Evolutionary conservation across 2,888 invertebrate species (phyloP), one percentile per base, ranked within the genome.

Genomic region (Sminthurinus aureus): DNA sequence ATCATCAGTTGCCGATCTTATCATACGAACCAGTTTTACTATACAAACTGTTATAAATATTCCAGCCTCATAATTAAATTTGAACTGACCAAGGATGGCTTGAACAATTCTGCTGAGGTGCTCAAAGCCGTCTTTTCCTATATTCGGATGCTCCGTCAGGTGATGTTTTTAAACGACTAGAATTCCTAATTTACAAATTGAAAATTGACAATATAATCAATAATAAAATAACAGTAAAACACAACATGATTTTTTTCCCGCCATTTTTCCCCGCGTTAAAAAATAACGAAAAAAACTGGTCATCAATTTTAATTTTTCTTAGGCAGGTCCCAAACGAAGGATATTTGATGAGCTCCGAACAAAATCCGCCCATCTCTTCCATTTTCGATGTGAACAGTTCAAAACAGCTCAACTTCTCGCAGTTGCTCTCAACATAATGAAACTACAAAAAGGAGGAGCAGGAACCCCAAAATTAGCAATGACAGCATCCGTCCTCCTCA

Each of bases 261-360:
- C n/a, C n/a, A n/a, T n/a, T n/a, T n/a, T n/a, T n/a, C n/a, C n/a
- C n/a, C n/a, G n/a, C n/a, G n/a, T n/a, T n/a, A n/a, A n/a, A n/a
- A n/a, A n/a, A n/a, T n/a, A 38, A 38, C 3, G 6, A 38, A 38
- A 38, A 38, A 38, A 38, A 38, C 38, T 4, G 38, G 38, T 38
- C 38, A 38, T 38, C 38, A 38, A 38, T 38, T 38, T 38, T 4
- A 38, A 38, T 38, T 38, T 38, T 38, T 38, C 38, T 38, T 64
- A 38, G 0, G 69, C 81, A 1, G 79, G 75, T 13, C 85, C 85
- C 0, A 83, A 79, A n/a, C 64, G 84, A n/a, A 22, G 83, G 3
- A 79, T 86, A 64, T 87, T 85, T 66, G 76, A 84, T 50, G 86
- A 85, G 50, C 74, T 85, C 18, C 83, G 86, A 64, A 84, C 64